phyloP scores from a whole-genome alignment of 1,140 invertebrate genomes.

The Dreissena rostriformis region DNA sequence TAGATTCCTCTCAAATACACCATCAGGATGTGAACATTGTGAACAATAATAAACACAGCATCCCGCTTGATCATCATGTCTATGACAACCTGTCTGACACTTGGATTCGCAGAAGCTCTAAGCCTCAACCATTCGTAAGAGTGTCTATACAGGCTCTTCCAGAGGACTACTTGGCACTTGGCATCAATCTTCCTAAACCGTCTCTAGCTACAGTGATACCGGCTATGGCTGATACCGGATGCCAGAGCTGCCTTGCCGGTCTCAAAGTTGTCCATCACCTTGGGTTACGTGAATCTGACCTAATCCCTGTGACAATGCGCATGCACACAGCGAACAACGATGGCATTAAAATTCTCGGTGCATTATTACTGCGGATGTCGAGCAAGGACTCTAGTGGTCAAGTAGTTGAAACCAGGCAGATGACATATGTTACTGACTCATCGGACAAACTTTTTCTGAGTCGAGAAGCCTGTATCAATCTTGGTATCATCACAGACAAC shows the following conservation, averaged over 20 bases:
- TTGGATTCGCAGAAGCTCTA: no score
- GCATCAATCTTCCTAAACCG: no score
- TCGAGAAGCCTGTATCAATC: conserved; percentile 19
- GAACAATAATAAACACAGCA: conserved; percentile 44
- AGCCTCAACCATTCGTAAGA: no score
- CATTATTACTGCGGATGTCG: no score
- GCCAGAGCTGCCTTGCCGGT: conserved; percentile 28
- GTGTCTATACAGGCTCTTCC: no score
- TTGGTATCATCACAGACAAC: conserved; percentile 13
- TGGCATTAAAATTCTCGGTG: no score
- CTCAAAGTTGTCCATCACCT: conserved; percentile 14
- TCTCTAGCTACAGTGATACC: no score
- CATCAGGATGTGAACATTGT: no score
- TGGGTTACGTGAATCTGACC: conserved; percentile 25
- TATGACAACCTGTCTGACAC: no score
- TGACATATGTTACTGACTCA: conserved; percentile 25
- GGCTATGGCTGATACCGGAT: no score
- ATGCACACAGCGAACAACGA: no score
- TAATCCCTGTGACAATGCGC: conserved; percentile 55
- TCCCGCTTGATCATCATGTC: conserved; percentile 54
- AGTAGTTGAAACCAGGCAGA: conserved; percentile 25
- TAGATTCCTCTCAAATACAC: background rate
- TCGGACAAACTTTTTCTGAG: conserved; percentile 43
- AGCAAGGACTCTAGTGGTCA: background rate
- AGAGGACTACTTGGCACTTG: no score